phyloP scores from a whole-genome alignment of 2,797 vertebrate species.

The Gymnoscopelus braueri region DNA sequence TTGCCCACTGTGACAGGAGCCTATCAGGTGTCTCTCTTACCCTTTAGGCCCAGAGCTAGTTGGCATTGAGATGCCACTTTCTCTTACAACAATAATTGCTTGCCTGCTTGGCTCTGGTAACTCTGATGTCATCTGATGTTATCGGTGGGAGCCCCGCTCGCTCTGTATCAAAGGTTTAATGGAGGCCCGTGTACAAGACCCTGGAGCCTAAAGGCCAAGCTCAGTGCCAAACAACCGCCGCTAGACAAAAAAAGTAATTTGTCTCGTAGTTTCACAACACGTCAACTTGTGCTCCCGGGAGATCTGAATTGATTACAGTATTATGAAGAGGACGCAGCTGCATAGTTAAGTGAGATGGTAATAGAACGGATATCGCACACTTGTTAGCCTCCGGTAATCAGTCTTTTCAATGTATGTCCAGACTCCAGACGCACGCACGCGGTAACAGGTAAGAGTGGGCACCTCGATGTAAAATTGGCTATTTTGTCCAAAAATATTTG shows the following conservation, averaged over 20 bases:
- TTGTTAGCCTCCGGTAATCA: slow-evolving; percentile 2
- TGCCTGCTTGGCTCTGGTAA: slow-evolving; percentile 37
- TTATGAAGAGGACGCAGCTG: slow-evolving; percentile 43
- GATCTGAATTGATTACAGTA: slow-evolving; percentile 45
- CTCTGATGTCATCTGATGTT: slow-evolving; percentile 48
- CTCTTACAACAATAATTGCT: slow-evolving; percentile 32
- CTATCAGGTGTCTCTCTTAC: slow-evolving; percentile 33
- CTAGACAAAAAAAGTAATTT: slow-evolving; percentile 60
- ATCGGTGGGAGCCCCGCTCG: slow-evolving; percentile 50
- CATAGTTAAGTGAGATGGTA: slow-evolving; percentile 23
- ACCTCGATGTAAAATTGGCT: too few relatives aligned
- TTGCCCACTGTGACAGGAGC: slow-evolving; percentile 36
- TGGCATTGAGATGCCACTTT: slow-evolving; percentile 4
- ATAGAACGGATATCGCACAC: slow-evolving; percentile 20
- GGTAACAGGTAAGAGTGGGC: neutral
- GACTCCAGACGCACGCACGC: slow-evolving; percentile 6
- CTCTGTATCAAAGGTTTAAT: slow-evolving; percentile 65
- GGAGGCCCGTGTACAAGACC: slow-evolving; percentile 54
- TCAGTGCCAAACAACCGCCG: slow-evolving; percentile 42
- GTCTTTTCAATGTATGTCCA: neutral
- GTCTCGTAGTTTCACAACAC: slow-evolving; percentile 51
- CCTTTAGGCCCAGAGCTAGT: neutral
- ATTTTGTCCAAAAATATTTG: too few relatives aligned
- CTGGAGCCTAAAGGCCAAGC: slow-evolving; percentile 35
- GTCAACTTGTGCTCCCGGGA: slow-evolving; percentile 37